Percentiles rank a stretch among this genome's conserved stretches.
Evolutionary conservation across 2,888 invertebrate genomes (phyloP).

Genomic region (Trissolcus brochymenae): DNA sequence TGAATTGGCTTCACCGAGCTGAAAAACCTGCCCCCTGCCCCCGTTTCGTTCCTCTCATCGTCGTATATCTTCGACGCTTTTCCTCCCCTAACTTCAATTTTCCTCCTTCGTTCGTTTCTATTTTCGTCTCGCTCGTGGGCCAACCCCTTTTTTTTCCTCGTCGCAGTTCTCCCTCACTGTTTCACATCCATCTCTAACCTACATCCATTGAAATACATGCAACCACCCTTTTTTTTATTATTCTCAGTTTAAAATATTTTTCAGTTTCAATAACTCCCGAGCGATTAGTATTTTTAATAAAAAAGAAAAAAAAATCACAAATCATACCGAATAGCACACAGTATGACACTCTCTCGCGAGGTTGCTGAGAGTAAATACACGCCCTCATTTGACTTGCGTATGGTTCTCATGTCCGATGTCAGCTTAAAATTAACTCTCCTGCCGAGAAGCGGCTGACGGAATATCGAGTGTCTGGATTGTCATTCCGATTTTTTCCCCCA

Average conservation of each 20-base stretch:
- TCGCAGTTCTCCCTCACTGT: conserved; percentile 21
- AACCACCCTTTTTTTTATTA: too few relatives aligned
- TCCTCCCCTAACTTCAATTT: conserved; percentile 46
- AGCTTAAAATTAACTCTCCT: conserved; percentile 14
- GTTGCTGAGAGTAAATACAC: too few relatives aligned
- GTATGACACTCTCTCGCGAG: too few relatives aligned
- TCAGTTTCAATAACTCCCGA: too few relatives aligned
- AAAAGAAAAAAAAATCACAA: too few relatives aligned
- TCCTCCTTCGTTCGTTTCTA: conserved; percentile 42
- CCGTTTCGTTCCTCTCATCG: conserved; percentile 57
- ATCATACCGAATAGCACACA: too few relatives aligned
- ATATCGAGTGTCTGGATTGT: too few relatives aligned
- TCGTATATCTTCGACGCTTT: conserved; percentile 48
- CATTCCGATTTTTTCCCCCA: neutral
- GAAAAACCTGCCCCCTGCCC: conserved; percentile 74
- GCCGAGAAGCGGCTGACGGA: too few relatives aligned
- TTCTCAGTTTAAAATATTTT: too few relatives aligned
- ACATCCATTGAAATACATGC: conserved; percentile 28
- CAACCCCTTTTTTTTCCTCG: conserved; percentile 35
- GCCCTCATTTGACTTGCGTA: neutral
- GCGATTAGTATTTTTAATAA: too few relatives aligned
- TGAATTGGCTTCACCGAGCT: conserved; percentile 80
- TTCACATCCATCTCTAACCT: conserved; percentile 41
- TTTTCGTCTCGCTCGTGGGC: conserved; percentile 23
- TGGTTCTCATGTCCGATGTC: conserved; percentile 9